Percentiles rank a stretch among this genome's conserved stretches.
Conservation (phyloP, 2,888 invertebrate species). For the Uloborus plumipes region DNA sequence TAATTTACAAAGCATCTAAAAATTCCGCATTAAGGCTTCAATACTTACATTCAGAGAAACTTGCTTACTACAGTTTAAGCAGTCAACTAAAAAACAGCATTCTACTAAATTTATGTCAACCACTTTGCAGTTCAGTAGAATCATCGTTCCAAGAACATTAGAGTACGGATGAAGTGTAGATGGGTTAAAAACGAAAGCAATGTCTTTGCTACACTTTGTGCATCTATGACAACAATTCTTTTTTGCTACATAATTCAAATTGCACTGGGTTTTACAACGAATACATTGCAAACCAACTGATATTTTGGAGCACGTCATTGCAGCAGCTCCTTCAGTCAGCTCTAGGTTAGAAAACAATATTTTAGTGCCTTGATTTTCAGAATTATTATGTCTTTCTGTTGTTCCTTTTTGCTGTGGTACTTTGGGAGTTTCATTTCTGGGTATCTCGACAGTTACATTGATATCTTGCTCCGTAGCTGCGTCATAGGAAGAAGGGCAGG, state of each 20-base stretch:
- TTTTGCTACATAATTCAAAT: constrained; percentile 68
- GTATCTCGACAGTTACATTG: background rate
- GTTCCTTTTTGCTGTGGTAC: too few species aligned
- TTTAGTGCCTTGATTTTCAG: constrained; percentile 69
- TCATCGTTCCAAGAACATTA: constrained; percentile 70
- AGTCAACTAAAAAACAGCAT: constrained; percentile 69
- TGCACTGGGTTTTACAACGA: constrained; percentile 67
- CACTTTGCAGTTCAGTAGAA: constrained; percentile 70
- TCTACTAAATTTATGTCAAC: constrained; percentile 71
- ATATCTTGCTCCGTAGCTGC: background rate
- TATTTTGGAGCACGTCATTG: constrained; percentile 69
- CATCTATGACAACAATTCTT: constrained; percentile 69
- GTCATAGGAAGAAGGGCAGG: background rate
- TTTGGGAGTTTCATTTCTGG: too few species aligned
- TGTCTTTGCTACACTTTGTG: constrained; percentile 69
- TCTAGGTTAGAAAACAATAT: constrained; percentile 69
- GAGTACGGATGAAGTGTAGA: constrained; percentile 70
- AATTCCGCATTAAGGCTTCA: too few species aligned
- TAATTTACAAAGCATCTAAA: background rate
- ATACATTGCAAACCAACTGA: constrained; percentile 66
- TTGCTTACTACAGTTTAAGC: constrained; percentile 71
- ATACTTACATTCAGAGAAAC: constrained; percentile 69
- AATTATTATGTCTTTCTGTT: background rate
- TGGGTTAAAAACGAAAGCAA: constrained; percentile 69
- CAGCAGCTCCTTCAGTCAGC: constrained; percentile 69